Evolutionary conservation across 2,888 invertebrate species (phyloP).

Genomic region (Nephrotoma guestfalica): DNA sequence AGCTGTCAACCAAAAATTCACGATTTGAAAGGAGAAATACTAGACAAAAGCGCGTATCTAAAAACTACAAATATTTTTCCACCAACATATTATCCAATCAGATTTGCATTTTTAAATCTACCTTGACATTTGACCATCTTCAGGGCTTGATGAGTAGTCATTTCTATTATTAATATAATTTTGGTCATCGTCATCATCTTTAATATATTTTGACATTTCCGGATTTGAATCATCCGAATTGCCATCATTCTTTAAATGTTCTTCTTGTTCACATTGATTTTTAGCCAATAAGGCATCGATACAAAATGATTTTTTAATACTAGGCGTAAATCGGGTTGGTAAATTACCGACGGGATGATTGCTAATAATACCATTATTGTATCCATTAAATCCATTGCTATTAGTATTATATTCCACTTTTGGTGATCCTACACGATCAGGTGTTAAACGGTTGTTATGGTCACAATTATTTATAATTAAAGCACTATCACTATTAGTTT

Average conservation of each 20-base stretch:
- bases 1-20: not conserved
- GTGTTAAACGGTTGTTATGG: not conserved
- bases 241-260: not conserved
- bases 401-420: not conserved
- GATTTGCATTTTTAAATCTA: slow-evolving; percentile 13
- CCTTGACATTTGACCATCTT: slow-evolving; percentile 32
- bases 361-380: not conserved
- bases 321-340: slow-evolving; percentile 12
- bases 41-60: no score
- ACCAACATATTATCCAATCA: not conserved
- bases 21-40: not conserved
- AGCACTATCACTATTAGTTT: not conserved
- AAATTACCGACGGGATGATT: slow-evolving; percentile 5
- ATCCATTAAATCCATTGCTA: not conserved
- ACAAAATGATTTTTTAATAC: slow-evolving; percentile 51
- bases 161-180: slow-evolving; percentile 19
- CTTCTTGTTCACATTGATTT: slow-evolving; percentile 27
- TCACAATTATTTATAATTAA: not conserved
- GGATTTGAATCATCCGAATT: slow-evolving; percentile 8
- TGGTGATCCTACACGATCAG: not conserved
- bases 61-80: no score
- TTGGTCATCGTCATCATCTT: slow-evolving; percentile 5
- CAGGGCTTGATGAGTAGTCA: slow-evolving; percentile 31
- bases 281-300: slow-evolving; percentile 76
- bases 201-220: not conserved